phyloP scores from a whole-genome alignment of 1,140 invertebrate species.

The Chymomyza costata region DNA sequence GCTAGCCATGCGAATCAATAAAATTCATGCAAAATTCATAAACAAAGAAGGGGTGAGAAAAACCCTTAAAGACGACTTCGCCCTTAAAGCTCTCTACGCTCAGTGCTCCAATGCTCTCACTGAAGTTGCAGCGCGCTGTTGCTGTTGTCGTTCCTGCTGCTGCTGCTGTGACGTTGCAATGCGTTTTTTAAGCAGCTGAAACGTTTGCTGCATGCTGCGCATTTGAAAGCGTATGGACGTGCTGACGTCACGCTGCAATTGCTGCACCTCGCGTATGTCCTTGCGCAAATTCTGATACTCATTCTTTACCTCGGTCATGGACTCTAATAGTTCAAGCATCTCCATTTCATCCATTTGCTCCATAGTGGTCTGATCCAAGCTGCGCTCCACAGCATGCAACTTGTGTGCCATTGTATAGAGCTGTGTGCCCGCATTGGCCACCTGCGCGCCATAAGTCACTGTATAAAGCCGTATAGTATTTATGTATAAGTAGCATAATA shows the following conservation, averaged over 20 bases:
- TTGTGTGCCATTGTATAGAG: constrained; percentile 72
- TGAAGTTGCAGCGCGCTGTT: background rate
- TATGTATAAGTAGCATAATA: constrained; percentile 15
- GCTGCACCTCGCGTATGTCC: constrained; percentile 79
- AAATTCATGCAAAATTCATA: constrained; percentile 49
- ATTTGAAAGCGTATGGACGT: constrained; percentile 76
- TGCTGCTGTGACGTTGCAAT: constrained; percentile 53
- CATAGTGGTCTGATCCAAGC: constrained; percentile 61
- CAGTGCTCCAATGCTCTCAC: constrained; percentile 5
- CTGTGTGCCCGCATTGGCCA: constrained; percentile 68
- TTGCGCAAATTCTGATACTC: constrained; percentile 78
- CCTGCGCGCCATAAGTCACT: constrained; percentile 33
- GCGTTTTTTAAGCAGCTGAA: constrained; percentile 66
- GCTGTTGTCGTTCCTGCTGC: constrained; percentile 20
- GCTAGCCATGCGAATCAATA: constrained; percentile 43
- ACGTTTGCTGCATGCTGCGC: constrained; percentile 70
- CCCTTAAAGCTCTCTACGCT: background rate
- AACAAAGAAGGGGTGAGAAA: background rate
- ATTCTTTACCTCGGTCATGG: constrained; percentile 78
- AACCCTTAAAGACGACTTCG: too few relatives aligned
- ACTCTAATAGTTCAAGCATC: constrained; percentile 77
- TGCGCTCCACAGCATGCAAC: constrained; percentile 67
- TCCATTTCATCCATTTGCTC: constrained; percentile 75
- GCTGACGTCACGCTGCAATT: constrained; percentile 78
- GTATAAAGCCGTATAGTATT: constrained; percentile 6